phyloP scores from a whole-genome alignment of 1,140 invertebrate genomes.

The Ridgeia piscesae region DNA sequence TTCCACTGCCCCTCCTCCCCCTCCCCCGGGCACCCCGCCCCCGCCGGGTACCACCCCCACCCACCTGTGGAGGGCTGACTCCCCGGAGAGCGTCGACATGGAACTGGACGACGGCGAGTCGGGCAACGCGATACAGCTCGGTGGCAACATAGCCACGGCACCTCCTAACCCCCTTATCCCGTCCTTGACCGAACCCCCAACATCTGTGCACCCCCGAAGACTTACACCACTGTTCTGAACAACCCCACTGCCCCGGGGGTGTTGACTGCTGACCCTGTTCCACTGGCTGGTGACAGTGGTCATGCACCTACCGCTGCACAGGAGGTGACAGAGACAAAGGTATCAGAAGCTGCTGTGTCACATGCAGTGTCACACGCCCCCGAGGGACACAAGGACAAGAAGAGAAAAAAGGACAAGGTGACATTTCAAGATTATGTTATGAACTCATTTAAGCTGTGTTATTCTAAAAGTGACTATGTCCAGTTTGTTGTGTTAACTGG shows the following conservation, averaged over 20 bases:
- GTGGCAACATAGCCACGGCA: neutral
- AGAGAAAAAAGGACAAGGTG: slow-evolving; percentile 14
- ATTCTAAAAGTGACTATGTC: too few species aligned
- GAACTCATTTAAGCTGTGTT: too few species aligned
- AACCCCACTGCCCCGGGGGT: neutral
- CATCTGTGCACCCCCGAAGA: neutral
- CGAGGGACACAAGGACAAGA: neutral
- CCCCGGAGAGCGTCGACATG: slow-evolving; percentile 10
- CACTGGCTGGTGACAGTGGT: neutral
- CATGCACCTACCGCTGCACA: neutral
- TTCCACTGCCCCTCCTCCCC: neutral
- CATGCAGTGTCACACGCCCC: neutral
- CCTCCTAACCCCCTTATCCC: neutral
- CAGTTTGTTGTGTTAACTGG: neutral
- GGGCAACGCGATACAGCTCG: neutral
- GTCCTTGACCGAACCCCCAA: neutral
- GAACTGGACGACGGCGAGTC: neutral
- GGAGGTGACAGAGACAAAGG: neutral
- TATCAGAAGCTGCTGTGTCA: neutral
- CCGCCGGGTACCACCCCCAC: neutral
- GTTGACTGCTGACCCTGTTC: neutral
- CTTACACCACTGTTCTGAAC: neutral
- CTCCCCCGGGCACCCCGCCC: slow-evolving; percentile 3
- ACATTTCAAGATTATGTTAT: too few species aligned
- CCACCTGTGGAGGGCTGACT: neutral